Evolutionary conservation across 2,797 vertebrate species (phyloP).

Genomic region (Pantherophis alleghaniensis): DNA sequence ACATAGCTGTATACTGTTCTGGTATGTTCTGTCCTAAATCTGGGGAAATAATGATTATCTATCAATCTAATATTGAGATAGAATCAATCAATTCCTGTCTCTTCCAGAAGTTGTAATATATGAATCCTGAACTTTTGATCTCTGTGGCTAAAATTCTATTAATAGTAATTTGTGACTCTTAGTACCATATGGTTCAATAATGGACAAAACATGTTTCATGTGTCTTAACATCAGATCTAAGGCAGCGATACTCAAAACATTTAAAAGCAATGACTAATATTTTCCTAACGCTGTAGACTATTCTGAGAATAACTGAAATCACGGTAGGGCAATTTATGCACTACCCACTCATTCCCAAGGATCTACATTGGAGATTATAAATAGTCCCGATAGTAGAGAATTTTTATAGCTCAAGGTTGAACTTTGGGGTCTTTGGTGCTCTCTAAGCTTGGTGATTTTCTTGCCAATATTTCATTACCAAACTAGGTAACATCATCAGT

Average conservation of each 20-base stretch:
- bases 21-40: background rate
- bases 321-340: too few species aligned
- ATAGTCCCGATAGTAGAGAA: background rate
- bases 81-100: background rate
- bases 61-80: background rate
- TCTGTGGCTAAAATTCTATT: background rate
- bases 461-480: background rate
- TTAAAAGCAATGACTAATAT: background rate
- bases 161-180: background rate
- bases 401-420: background rate
- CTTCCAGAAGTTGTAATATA: background rate
- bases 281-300: too few species aligned
- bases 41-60: background rate
- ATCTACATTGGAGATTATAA: background rate
- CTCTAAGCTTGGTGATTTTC: background rate
- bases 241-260: background rate
- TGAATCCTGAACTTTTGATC: background rate
- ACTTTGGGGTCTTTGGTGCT: background rate
- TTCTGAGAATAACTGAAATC: background rate
- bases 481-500: background rate
- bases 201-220: background rate
- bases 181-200: background rate
- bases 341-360: background rate
- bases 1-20: background rate
- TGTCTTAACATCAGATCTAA: background rate